Percentiles rank a stretch among this genome's conserved stretches.
Evolutionary conservation across 2,888 invertebrate genomes (phyloP).

Genomic region (Pristionchus japonicus): DNA sequence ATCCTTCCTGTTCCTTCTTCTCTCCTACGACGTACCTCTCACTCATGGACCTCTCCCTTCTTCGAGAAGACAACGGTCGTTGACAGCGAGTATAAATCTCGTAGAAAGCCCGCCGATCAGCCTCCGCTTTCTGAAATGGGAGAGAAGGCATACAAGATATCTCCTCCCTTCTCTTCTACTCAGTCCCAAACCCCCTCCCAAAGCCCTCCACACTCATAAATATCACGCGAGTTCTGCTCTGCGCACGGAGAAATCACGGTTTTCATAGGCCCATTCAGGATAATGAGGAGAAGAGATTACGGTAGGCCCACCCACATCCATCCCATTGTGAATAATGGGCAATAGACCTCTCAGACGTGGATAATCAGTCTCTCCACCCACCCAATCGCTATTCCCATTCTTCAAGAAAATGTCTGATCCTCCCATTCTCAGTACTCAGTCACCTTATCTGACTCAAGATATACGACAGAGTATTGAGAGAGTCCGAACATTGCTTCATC

Average conservation of each 20-base stretch:
- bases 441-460: too few relatives aligned
- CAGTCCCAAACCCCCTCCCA: background rate
- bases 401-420: too few relatives aligned
- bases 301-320: background rate
- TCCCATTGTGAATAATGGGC: background rate
- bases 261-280: background rate
- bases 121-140: constrained; percentile 21
- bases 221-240: background rate
- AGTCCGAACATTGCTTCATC: too few relatives aligned
- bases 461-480: too few relatives aligned
- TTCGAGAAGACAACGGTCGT: background rate
- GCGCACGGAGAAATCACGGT: background rate
- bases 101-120: constrained; percentile 28
- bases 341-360: background rate
- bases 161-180: background rate
- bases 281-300: background rate
- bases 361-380: background rate
- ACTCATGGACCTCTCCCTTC: constrained; percentile 31
- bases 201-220: background rate
- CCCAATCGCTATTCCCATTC: constrained; percentile 2
- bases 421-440: too few relatives aligned
- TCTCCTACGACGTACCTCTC: constrained; percentile 12
- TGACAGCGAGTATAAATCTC: constrained; percentile 46
- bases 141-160: background rate
- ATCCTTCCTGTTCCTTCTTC: constrained; percentile 2